Percentiles rank a stretch among this genome's conserved stretches.
Evolutionary conservation across 2,888 invertebrate genomes (phyloP).

Genomic region (Keiferia lycopersicella): DNA sequence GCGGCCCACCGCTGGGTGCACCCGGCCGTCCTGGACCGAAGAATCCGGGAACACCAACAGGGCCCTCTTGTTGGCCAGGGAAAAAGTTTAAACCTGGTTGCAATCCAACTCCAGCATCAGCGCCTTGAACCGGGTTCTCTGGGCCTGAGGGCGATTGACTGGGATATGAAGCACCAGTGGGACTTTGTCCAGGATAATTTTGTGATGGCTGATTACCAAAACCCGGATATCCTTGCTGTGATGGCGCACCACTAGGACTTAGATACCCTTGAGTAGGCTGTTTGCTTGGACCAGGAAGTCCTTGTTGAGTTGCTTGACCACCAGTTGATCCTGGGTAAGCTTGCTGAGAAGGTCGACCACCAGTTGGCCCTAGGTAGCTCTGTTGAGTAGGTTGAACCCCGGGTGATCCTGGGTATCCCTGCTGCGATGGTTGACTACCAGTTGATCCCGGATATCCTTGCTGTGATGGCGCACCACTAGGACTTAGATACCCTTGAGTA

Average conservation of each 20-base stretch:
- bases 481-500: conserved; percentile 37
- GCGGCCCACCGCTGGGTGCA: conserved; percentile 40
- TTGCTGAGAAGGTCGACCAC: neutral
- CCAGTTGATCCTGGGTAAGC: conserved; percentile 38
- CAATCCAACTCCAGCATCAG: neutral
- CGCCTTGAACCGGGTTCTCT: neutral
- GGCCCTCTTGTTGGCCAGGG: conserved; percentile 41
- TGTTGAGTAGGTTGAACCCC: conserved; percentile 4
- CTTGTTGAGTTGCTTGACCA: conserved; percentile 46
- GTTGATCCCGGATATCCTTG: conserved; percentile 27
- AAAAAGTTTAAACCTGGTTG: conserved; percentile 34
- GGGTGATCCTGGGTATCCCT: neutral
- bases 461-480: neutral
- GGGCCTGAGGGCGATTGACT: conserved; percentile 24
- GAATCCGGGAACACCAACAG: conserved; percentile 25
- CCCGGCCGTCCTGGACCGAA: conserved; percentile 32
- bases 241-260: conserved; percentile 40
- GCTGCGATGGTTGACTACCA: neutral
- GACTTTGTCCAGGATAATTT: conserved; percentile 35
- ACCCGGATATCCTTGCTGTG: conserved; percentile 53
- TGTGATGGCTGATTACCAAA: conserved; percentile 42
- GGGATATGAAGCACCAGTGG: conserved; percentile 32
- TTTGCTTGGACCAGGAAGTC: conserved; percentile 46
- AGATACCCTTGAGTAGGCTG: conserved; percentile 50
- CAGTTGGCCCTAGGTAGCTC: neutral